Evolutionary conservation across 2,113 vertebrate genomes (phyloP).

Genomic region (Numida meleagris): DNA sequence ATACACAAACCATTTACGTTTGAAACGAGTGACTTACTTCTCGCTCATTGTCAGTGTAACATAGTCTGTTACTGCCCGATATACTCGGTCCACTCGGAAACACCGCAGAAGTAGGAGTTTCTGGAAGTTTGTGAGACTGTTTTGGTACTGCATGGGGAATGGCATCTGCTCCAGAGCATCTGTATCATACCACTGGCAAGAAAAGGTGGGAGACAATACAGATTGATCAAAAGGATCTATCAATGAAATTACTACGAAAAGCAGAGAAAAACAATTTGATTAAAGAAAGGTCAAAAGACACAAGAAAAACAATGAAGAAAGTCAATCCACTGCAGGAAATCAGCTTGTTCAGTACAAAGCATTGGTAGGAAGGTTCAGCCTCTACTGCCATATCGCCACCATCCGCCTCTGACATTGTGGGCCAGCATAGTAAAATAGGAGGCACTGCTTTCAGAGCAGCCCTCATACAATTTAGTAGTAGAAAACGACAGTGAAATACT

Average conservation of each 20-base stretch:
- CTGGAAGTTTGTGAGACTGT: constrained; percentile 85
- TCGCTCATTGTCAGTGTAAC: constrained; percentile 88
- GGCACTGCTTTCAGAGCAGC: not conserved
- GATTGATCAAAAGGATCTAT: not conserved
- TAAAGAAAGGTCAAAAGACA: not conserved
- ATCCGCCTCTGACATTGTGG: not conserved
- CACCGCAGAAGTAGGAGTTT: constrained; percentile 91
- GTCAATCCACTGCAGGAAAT: not conserved
- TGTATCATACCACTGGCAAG: constrained; percentile 88
- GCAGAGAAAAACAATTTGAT: not conserved
- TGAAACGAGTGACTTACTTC: constrained; percentile 77
- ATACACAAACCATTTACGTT: not conserved
- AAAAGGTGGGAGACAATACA: not conserved
- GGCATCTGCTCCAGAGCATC: constrained; percentile 86
- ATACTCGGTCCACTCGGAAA: constrained; percentile 93
- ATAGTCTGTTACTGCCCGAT: constrained; percentile 90
- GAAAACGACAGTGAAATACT: not conserved
- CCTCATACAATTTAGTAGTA: not conserved
- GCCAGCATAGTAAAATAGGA: not conserved
- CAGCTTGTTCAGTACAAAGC: not conserved
- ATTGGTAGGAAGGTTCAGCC: not conserved
- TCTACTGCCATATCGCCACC: not conserved
- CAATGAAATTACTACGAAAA: not conserved
- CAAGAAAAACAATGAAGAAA: not conserved
- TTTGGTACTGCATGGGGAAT: constrained; percentile 82